Conservation (phyloP, 1,140 invertebrate genomes). For the Caenorhabditis remanei region DNA sequence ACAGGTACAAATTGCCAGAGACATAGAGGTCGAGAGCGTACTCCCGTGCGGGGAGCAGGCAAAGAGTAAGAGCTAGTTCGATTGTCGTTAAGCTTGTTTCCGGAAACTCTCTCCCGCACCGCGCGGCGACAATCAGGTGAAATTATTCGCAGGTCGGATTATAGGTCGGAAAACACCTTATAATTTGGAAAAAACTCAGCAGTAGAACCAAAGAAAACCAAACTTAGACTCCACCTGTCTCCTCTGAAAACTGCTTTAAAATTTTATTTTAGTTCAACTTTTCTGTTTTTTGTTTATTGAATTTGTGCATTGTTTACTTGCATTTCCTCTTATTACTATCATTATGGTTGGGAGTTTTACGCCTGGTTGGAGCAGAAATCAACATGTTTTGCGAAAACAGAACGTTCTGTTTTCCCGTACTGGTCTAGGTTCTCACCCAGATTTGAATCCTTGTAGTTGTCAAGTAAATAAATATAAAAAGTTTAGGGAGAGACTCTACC, state of each 20-base stretch:
- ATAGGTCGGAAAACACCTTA: too few relatives aligned
- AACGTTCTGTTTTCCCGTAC: too few relatives aligned
- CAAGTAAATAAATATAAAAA: too few relatives aligned
- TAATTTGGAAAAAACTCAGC: too few relatives aligned
- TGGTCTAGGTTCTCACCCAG: too few relatives aligned
- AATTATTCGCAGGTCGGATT: background rate
- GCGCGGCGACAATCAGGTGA: background rate
- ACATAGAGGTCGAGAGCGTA: constrained; percentile 35
- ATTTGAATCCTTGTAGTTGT: too few relatives aligned
- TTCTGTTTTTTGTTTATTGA: background rate
- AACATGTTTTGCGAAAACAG: too few relatives aligned
- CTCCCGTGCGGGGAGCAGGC: constrained; percentile 14
- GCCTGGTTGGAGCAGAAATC: too few relatives aligned
- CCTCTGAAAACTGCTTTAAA: background rate
- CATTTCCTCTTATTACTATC: background rate
- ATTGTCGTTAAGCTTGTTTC: constrained; percentile 40
- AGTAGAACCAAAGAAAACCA: too few relatives aligned
- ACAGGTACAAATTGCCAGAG: constrained; percentile 46
- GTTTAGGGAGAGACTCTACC: too few relatives aligned
- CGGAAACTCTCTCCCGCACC: background rate
- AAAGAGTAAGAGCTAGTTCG: constrained; percentile 17
- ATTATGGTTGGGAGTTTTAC: too few relatives aligned
- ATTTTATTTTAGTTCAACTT: too few relatives aligned
- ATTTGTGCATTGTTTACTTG: background rate
- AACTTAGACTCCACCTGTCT: background rate